Evolutionary conservation across 2,888 invertebrate genomes (phyloP).

Genomic region (Nyleta sp.): DNA sequence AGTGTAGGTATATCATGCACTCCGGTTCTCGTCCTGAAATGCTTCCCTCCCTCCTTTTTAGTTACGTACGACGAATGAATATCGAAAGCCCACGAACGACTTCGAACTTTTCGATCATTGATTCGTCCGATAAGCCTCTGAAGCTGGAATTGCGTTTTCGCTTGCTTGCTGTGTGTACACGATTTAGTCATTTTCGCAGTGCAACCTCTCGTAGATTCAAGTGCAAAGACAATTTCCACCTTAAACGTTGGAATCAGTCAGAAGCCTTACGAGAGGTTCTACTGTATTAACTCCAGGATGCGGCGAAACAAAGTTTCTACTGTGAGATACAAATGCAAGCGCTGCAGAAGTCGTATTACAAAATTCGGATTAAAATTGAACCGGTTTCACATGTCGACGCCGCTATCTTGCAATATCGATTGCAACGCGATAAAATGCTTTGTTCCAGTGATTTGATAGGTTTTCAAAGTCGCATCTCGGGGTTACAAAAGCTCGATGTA

Average conservation of each 20-base stretch:
- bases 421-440: too few relatives aligned
- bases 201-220: conserved; percentile 15
- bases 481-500: conserved; percentile 26
- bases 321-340: too few relatives aligned
- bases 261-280: conserved; percentile 1
- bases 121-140: conserved; percentile 60
- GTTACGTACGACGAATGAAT: conserved; percentile 68
- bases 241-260: background rate
- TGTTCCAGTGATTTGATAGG: too few relatives aligned
- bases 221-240: background rate
- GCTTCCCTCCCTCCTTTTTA: conserved; percentile 69
- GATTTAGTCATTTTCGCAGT: conserved; percentile 20
- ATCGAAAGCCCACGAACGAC: conserved; percentile 45
- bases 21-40: conserved; percentile 72
- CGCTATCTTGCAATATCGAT: too few relatives aligned
- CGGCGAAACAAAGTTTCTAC: background rate
- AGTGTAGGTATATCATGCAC: conserved; percentile 75
- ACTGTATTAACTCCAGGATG: conserved; percentile 11
- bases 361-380: too few relatives aligned
- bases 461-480: conserved; percentile 8
- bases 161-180: conserved; percentile 72
- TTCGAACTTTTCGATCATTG: conserved; percentile 46
- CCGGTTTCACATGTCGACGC: too few relatives aligned
- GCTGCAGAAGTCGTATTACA: too few relatives aligned
- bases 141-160: conserved; percentile 66